A percentile compares a stretch with the other conserved stretches of the same genome.
Evolutionary conservation across 1,140 invertebrate species (phyloP).

Genomic region (Mamestra configurata): DNA sequence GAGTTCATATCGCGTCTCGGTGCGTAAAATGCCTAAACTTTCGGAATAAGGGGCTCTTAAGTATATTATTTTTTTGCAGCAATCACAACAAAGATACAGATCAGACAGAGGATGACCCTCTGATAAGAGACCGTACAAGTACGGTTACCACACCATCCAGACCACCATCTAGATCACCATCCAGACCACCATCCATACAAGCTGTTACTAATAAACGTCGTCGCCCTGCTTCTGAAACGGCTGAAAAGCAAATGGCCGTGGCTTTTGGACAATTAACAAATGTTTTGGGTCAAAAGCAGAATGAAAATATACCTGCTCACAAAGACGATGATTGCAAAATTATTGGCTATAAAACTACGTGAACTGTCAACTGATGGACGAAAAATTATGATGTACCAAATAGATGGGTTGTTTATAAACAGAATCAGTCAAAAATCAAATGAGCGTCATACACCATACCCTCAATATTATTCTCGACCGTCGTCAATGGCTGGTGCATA

Average conservation of each 20-base stretch:
- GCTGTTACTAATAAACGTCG: conserved; percentile 51
- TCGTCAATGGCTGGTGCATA: conserved; percentile 51
- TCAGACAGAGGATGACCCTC: too few species aligned
- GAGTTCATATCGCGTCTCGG: too few species aligned
- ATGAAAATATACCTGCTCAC: conserved; percentile 53
- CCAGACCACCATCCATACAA: conserved; percentile 42
- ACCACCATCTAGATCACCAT: too few species aligned
- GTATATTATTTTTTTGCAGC: too few species aligned
- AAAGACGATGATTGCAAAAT: conserved; percentile 53
- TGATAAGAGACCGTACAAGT: neutral
- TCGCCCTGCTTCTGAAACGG: conserved; percentile 56
- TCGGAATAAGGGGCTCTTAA: too few species aligned
- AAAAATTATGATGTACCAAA: conserved; percentile 56
- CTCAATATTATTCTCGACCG: conserved; percentile 56
- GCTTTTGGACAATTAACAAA: too few species aligned
- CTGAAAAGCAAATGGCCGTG: conserved; percentile 40
- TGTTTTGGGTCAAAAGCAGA: conserved; percentile 49
- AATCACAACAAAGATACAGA: too few species aligned
- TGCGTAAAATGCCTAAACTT: too few species aligned
- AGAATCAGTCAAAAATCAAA: conserved; percentile 55
- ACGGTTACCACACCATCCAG: conserved; percentile 50
- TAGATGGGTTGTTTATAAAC: conserved; percentile 59
- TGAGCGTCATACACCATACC: conserved; percentile 56
- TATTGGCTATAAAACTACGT: conserved; percentile 33
- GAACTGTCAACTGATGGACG: conserved; percentile 53